These are phyloP conservation scores for Aratinga solstitialis DNA, from an alignment of 2,797 vertebrate genomes.

Conservation along the genomic window DNA sequence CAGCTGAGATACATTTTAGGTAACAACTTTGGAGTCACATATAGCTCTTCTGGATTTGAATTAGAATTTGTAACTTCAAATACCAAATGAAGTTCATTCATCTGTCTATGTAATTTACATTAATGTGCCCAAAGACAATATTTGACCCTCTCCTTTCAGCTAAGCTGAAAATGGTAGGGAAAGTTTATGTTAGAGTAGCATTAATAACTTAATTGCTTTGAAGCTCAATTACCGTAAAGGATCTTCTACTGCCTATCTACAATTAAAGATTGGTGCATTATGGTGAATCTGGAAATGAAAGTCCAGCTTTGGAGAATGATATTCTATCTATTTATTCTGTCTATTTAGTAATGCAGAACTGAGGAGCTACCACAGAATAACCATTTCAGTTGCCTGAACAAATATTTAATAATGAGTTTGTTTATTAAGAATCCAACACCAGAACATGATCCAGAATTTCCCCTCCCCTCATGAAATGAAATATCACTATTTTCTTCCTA, in stretches of 20 bases:
- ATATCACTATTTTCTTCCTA: neutral
- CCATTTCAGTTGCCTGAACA: neutral
- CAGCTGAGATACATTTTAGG: neutral
- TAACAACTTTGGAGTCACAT: neutral
- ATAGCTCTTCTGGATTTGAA: neutral
- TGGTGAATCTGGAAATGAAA: neutral
- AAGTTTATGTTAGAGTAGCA: neutral
- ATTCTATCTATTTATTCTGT: neutral
- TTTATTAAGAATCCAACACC: neutral
- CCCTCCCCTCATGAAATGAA: neutral
- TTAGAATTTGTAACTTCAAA: neutral
- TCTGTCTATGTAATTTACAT: neutral
- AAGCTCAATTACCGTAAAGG: neutral
- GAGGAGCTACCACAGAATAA: neutral
- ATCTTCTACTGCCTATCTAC: neutral
- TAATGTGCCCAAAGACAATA: neutral
- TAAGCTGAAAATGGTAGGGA: neutral
- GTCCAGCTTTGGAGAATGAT: neutral
- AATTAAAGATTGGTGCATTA: neutral
- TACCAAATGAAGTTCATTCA: neutral
- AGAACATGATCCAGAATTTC: neutral
- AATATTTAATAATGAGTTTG: neutral
- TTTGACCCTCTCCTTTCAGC: neutral
- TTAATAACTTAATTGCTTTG: slow-evolving; percentile 23
- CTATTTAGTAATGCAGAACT: neutral